These are phyloP conservation scores for Scaptomyza graminum DNA, from an alignment of 1,140 invertebrate genomes.

Conservation along the genomic window DNA sequence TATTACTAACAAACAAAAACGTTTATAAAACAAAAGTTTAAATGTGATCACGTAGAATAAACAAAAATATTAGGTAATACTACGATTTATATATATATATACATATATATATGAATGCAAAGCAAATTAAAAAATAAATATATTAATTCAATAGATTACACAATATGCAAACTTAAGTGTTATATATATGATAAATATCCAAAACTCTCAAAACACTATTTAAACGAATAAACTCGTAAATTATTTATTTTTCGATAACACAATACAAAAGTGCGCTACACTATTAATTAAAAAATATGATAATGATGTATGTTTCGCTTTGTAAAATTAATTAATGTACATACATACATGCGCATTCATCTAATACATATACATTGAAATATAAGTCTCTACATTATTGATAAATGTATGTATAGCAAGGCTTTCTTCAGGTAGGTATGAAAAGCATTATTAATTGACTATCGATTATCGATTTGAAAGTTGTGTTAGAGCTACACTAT, in stretches of 20 bases:
- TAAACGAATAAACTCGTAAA: conserved; percentile 27
- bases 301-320: neutral
- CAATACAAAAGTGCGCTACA: conserved; percentile 24
- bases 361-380: conserved; percentile 4
- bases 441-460: conserved; percentile 1
- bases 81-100: neutral
- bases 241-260: conserved; percentile 27
- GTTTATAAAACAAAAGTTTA: conserved; percentile 80
- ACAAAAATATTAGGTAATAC: conserved; percentile 51
- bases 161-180: conserved; percentile 31
- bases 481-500: neutral
- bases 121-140: conserved; percentile 52
- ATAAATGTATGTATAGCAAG: neutral
- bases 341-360: too few relatives aligned
- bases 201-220: conserved; percentile 17
- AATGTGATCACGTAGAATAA: conserved; percentile 81
- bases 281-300: conserved; percentile 18
- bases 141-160: neutral
- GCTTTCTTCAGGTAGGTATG: conserved; percentile 1
- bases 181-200: conserved; percentile 39
- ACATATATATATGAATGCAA: conserved; percentile 69
- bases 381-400: conserved; percentile 12
- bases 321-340: too few relatives aligned
- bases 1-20: conserved; percentile 53
- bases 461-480: too few relatives aligned